Evolutionary conservation across 2,888 invertebrate genomes (phyloP).

Genomic region (Phymatocera aterrima): DNA sequence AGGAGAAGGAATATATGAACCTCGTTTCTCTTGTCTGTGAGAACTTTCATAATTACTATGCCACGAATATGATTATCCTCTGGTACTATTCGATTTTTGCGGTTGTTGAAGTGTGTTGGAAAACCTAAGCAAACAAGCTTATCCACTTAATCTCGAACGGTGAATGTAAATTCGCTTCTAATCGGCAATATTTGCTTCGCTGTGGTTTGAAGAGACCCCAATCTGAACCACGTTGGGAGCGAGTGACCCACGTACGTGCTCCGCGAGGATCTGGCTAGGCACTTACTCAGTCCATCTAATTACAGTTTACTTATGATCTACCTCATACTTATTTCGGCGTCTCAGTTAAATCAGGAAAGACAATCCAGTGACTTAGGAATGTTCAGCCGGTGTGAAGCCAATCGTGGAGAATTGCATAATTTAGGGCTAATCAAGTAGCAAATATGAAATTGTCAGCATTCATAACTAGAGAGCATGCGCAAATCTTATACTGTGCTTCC

Average conservation of each 20-base stretch:
- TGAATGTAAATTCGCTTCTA: neutral
- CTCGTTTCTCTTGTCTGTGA: neutral
- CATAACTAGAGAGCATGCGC: no score
- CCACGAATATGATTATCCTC: neutral
- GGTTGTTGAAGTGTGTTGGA: neutral
- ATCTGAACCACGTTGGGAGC: constrained; percentile 22
- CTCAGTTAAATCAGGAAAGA: constrained; percentile 9
- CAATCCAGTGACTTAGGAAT: neutral
- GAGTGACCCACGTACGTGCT: constrained; percentile 30
- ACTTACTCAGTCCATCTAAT: constrained; percentile 25
- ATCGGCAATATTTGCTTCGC: constrained; percentile 31
- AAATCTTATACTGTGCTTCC: no score
- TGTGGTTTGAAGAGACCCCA: constrained; percentile 28
- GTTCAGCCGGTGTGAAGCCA: neutral
- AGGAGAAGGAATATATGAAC: neutral
- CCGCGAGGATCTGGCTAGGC: neutral
- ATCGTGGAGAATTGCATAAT: neutral
- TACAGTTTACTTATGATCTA: constrained; percentile 29
- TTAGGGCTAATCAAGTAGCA: no score
- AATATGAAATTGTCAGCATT: no score
- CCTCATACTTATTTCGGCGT: neutral
- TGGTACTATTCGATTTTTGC: neutral
- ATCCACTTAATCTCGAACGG: neutral
- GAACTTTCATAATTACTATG: neutral
- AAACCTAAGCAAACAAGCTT: neutral